These are phyloP conservation scores for Euglossa dilemma DNA, from an alignment of 1,140 invertebrate species.

Conservation along the genomic window DNA sequence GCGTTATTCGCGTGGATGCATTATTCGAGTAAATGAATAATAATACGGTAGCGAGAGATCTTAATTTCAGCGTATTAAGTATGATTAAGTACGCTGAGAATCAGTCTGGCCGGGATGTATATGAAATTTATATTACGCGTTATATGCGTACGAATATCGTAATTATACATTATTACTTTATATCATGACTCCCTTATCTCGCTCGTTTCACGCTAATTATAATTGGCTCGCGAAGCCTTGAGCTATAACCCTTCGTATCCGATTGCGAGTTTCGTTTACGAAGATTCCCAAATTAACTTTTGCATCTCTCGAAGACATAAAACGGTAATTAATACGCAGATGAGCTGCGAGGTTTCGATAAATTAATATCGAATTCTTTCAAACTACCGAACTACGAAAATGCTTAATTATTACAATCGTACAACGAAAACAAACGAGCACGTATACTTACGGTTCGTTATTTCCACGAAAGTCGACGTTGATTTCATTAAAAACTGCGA, in stretches of 20 bases:
- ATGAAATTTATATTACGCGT: neutral
- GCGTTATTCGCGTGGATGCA: no score
- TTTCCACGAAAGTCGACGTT: no score
- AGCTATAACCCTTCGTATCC: neutral
- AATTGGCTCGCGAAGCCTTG: neutral
- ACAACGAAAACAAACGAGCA: no score
- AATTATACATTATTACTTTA: slow-evolving; percentile 1
- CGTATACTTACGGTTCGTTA: no score
- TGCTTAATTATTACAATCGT: no score
- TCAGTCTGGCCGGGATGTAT: neutral
- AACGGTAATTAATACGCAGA: no score
- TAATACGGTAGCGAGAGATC: neutral
- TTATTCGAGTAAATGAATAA: neutral
- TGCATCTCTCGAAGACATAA: no score
- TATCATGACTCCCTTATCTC: neutral
- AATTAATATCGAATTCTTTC: no score
- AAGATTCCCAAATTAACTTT: no score
- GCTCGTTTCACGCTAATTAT: neutral
- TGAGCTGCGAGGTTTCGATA: no score
- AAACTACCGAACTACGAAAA: no score
- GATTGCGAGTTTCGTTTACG: neutral
- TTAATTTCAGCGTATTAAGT: neutral
- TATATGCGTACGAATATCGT: neutral
- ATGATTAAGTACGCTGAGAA: neutral
- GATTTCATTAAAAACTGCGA: no score